These are phyloP conservation scores for Engraulis encrasicolus DNA, from an alignment of 2,113 vertebrate genomes.

Conservation along the genomic window DNA sequence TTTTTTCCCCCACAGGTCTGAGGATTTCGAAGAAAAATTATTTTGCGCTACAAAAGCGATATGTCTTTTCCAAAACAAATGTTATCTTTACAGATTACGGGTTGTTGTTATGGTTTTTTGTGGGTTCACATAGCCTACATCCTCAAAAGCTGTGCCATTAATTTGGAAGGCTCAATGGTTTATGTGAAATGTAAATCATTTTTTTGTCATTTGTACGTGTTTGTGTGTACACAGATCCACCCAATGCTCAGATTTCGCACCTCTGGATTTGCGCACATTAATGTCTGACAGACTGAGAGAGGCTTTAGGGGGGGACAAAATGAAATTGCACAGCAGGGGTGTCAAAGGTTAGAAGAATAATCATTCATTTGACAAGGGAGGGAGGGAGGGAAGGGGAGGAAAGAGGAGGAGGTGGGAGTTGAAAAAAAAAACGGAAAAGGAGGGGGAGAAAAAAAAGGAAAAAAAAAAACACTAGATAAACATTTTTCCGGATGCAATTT, in stretches of 20 bases:
- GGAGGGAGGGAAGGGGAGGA: conserved; percentile 13
- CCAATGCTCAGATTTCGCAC: neutral
- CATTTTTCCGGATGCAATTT: conserved; percentile 94
- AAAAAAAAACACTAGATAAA: conserved; percentile 87
- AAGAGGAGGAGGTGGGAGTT: too few species aligned
- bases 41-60: neutral
- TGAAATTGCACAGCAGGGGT: conserved; percentile 83
- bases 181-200: neutral
- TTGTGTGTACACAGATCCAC: neutral
- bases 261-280: neutral
- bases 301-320: conserved; percentile 82
- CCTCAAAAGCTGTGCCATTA: neutral
- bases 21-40: neutral
- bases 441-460: too few species aligned
- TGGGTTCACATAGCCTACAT: neutral
- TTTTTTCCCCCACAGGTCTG: neutral
- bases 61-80: neutral
- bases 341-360: conserved; percentile 90
- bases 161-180: too few species aligned
- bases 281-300: conserved; percentile 47
- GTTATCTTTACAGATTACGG: neutral
- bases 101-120: neutral
- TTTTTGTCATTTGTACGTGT: neutral
- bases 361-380: conserved; percentile 78
- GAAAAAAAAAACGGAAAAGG: too few species aligned